These are phyloP conservation scores for Brotogeris chrysoptera DNA, from an alignment of 2,797 vertebrate genomes.

Conservation along the genomic window DNA sequence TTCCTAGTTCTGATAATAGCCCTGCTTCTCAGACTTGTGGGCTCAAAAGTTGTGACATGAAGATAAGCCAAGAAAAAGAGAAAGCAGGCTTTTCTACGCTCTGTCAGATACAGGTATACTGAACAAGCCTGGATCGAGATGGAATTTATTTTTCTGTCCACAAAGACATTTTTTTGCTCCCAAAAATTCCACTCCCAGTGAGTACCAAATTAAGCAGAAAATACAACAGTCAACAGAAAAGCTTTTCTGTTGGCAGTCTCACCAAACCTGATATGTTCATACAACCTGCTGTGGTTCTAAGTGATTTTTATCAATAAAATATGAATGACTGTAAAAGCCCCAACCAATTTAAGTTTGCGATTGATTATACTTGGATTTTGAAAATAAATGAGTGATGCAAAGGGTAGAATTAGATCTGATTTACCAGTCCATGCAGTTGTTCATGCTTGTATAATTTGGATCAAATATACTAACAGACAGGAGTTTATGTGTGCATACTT, in stretches of 20 bases:
- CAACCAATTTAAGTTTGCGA: neutral
- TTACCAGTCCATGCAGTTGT: neutral
- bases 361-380: neutral
- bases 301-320: neutral
- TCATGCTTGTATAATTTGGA: neutral
- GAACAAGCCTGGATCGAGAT: neutral
- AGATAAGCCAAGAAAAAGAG: neutral
- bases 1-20: neutral
- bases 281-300: neutral
- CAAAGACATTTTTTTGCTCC: neutral
- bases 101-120: neutral
- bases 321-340: neutral
- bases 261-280: neutral
- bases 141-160: neutral
- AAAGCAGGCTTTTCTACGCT: neutral
- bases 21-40: rapidly evolving
- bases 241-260: neutral
- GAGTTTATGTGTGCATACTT: neutral
- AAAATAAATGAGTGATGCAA: neutral
- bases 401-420: neutral
- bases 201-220: neutral
- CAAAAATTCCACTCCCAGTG: neutral
- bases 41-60: neutral
- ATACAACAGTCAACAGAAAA: neutral
- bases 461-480: neutral